Evolutionary conservation across 1,140 invertebrate species (phyloP).

Genomic region (Drosophila nikananu): DNA sequence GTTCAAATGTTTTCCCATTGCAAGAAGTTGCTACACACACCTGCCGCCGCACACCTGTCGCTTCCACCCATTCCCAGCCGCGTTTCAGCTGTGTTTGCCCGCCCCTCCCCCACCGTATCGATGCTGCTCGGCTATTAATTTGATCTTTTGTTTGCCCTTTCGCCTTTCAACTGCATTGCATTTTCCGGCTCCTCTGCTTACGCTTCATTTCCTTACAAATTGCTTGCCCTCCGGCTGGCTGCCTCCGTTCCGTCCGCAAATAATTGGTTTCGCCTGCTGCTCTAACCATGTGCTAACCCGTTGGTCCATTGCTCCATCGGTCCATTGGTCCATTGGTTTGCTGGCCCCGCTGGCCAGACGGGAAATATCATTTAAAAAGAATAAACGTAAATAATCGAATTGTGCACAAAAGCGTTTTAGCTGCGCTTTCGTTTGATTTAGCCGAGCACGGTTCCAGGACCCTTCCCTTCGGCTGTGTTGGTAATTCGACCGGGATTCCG

Average conservation of each 20-base stretch:
- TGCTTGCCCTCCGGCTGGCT: conserved; percentile 49
- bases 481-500: conserved; percentile 25
- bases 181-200: conserved; percentile 34
- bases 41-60: not conserved
- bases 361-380: conserved; percentile 77
- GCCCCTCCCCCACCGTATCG: conserved; percentile 24
- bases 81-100: conserved; percentile 64
- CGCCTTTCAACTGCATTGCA: conserved; percentile 46
- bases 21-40: conserved; percentile 32
- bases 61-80: not conserved
- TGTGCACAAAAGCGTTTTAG: conserved; percentile 71
- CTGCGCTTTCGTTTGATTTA: conserved; percentile 65
- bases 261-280: conserved; percentile 65
- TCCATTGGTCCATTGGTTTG: not conserved
- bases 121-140: conserved; percentile 67
- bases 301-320: conserved; percentile 1
- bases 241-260: conserved; percentile 37
- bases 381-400: conserved; percentile 81
- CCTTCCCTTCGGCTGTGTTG: conserved; percentile 19
- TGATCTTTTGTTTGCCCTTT: conserved; percentile 75
- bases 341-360: conserved; percentile 18
- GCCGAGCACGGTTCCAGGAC: conserved; percentile 24
- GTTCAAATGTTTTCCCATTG: conserved; percentile 70
- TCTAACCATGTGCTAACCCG: conserved; percentile 28
- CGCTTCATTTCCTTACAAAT: conserved; percentile 60